A percentile compares a stretch with the other conserved stretches of the same genome.
Conservation (phyloP, 2,113 vertebrate species). For the Pteronura brasiliensis region DNA sequence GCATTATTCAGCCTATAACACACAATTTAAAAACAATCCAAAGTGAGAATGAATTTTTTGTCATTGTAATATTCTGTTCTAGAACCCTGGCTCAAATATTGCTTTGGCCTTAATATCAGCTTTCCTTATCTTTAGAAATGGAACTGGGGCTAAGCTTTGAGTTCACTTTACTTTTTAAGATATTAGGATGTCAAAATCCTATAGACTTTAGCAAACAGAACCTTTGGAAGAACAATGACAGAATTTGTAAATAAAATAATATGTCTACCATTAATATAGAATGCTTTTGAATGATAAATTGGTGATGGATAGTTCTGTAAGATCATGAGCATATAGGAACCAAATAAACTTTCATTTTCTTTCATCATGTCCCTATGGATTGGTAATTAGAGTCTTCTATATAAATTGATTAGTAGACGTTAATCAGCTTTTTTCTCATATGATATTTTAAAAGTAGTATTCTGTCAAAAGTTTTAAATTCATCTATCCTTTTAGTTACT, state of each 20-base stretch:
- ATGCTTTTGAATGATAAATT: background rate
- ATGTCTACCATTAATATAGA: background rate
- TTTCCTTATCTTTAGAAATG: background rate
- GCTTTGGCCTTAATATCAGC: background rate
- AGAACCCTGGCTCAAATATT: background rate
- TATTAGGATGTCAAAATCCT: background rate
- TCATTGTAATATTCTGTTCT: background rate
- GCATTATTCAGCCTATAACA: background rate
- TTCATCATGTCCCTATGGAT: background rate
- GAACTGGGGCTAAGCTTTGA: background rate
- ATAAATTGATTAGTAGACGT: background rate
- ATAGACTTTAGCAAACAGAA: background rate
- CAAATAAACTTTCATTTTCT: background rate
- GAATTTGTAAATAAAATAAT: background rate
- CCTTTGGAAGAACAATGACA: background rate
- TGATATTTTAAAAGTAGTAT: background rate
- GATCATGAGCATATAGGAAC: background rate
- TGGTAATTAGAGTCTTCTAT: background rate
- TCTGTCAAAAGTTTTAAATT: background rate
- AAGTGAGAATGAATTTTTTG: background rate
- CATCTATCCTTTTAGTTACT: background rate
- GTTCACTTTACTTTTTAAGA: background rate
- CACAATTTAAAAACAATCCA: background rate
- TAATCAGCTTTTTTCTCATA: background rate
- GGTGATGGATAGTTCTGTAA: background rate